Conservation (phyloP, 2,888 invertebrate genomes). For the Onchidella celtica region DNA sequence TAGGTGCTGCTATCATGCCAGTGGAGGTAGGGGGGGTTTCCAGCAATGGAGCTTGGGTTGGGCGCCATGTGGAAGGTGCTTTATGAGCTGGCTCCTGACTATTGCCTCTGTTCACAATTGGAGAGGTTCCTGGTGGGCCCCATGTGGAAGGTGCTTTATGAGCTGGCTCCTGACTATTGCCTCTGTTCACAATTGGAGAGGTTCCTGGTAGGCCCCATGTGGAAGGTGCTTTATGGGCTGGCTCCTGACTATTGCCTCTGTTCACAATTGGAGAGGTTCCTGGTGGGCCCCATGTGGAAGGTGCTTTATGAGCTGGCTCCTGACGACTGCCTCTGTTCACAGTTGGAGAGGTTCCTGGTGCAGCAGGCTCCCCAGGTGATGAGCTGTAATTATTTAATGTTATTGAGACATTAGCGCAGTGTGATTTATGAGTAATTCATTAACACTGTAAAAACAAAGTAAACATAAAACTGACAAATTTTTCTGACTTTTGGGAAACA, state of each 20-base stretch:
- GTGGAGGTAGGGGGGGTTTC: background rate
- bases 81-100: background rate
- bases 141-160: background rate
- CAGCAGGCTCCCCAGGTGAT: constrained; percentile 3
- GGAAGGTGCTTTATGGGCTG: background rate
- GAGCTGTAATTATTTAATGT: background rate
- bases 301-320: background rate
- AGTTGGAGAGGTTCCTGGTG: background rate
- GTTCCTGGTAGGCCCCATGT: background rate
- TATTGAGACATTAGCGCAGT: no score
- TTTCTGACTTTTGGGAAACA: no score
- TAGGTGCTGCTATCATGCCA: no score
- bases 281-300: background rate
- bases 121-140: no score
- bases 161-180: background rate
- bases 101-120: no score
- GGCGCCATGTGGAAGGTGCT: background rate
- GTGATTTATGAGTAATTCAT: no score
- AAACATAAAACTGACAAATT: no score
- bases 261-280: no score
- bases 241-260: no score
- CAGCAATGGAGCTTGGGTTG: background rate
- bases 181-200: no score
- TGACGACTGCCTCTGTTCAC: background rate
- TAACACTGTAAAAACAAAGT: no score